Percentiles rank a stretch among this genome's conserved stretches.
Evolutionary conservation across 2,113 vertebrate species (phyloP).

Genomic region (Smithornis capensis): DNA sequence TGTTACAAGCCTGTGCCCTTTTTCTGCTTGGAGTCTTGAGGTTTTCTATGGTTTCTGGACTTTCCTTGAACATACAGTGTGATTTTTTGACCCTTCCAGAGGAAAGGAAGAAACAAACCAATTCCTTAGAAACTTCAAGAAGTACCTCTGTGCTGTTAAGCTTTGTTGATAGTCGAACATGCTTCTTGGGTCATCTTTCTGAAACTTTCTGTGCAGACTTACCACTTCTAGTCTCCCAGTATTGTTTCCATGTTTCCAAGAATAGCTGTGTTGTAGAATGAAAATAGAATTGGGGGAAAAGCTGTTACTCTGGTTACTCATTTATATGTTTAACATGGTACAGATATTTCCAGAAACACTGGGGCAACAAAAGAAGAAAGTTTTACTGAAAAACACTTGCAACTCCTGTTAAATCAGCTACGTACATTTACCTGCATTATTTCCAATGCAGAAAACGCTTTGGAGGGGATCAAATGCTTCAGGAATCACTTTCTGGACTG

Average conservation of each 20-base stretch:
- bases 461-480: neutral
- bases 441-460: neutral
- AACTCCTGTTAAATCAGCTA: neutral
- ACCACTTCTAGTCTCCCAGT: neutral
- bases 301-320: neutral
- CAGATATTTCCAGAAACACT: neutral
- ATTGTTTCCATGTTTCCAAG: neutral
- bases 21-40: neutral
- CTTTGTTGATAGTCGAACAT: neutral
- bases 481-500: neutral
- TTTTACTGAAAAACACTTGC: neutral
- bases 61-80: neutral
- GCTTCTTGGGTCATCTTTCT: neutral
- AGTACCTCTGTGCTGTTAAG: neutral
- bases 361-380: neutral
- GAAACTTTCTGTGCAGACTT: neutral
- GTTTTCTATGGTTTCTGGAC: neutral
- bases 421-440: neutral
- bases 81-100: neutral
- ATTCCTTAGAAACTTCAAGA: neutral
- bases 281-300: neutral
- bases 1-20: neutral
- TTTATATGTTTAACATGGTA: neutral
- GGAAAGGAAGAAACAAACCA: neutral
- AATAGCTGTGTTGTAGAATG: neutral